Conservation (phyloP, 2,113 vertebrate genomes). For the Geococcyx californianus region DNA sequence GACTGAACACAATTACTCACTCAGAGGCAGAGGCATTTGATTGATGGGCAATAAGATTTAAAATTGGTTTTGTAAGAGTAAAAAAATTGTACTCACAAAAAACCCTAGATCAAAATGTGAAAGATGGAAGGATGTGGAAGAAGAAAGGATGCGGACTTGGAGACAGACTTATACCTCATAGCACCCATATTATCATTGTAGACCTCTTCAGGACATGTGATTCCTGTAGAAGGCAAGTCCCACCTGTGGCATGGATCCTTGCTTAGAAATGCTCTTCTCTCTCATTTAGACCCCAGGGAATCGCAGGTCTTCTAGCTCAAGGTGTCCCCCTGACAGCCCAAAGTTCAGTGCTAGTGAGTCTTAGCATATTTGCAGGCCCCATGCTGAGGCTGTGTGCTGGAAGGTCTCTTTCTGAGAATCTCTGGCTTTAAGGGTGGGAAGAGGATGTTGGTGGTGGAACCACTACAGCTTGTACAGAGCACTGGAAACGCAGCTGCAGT, state of each 20-base stretch:
- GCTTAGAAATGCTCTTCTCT: neutral
- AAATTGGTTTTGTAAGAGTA: neutral
- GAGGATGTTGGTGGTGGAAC: neutral
- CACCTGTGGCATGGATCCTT: neutral
- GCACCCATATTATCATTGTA: neutral
- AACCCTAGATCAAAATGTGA: neutral
- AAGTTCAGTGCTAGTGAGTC: neutral
- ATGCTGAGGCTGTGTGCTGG: neutral
- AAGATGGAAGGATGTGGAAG: neutral
- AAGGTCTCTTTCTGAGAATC: neutral
- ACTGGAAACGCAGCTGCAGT: neutral
- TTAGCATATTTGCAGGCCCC: neutral
- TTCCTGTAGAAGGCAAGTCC: neutral
- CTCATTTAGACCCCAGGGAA: rapidly evolving
- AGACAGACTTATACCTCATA: neutral
- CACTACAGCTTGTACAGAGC: neutral
- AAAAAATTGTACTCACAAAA: rapidly evolving
- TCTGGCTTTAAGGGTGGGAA: rapidly evolving
- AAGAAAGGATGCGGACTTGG: neutral
- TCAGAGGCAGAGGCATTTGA: neutral
- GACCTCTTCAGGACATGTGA: neutral
- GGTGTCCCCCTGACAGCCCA: neutral
- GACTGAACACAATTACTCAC: neutral
- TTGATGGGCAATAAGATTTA: neutral
- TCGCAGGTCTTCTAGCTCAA: rapidly evolving